A percentile compares a stretch with the other conserved stretches of the same genome.
These are phyloP conservation scores for Elephantulus edwardii DNA, from an alignment of 2,113 vertebrate genomes.

Conservation along the genomic window DNA sequence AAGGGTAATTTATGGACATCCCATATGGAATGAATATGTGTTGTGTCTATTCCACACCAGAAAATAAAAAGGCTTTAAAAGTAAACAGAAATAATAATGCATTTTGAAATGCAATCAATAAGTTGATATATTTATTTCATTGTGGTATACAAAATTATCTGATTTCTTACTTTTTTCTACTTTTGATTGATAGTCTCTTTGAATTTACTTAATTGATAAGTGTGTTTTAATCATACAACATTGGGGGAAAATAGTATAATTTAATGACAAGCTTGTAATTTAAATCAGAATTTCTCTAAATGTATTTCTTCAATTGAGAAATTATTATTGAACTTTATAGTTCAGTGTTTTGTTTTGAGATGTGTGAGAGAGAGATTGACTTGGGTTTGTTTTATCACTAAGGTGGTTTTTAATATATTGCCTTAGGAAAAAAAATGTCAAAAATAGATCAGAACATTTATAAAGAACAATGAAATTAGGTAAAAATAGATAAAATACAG, in stretches of 20 bases:
- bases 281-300: background rate
- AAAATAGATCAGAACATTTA: background rate
- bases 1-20: background rate
- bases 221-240: background rate
- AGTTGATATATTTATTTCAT: background rate
- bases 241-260: background rate
- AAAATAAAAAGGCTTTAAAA: slow-evolving; percentile 5
- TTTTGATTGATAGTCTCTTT: background rate
- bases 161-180: background rate
- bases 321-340: background rate
- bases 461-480: background rate
- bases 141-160: background rate
- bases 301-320: background rate
- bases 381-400: background rate
- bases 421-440: background rate
- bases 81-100: background rate
- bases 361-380: background rate
- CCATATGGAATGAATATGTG: background rate
- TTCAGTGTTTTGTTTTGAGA: background rate
- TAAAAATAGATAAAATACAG: background rate
- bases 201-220: background rate
- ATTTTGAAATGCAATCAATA: background rate
- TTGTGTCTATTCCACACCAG: background rate
- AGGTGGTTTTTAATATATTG: background rate
- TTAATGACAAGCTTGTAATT: background rate